Evolutionary conservation across 2,797 vertebrate species (phyloP), one percentile per base, ranked within the genome.

Genomic region (Sebastes cheni): DNA sequence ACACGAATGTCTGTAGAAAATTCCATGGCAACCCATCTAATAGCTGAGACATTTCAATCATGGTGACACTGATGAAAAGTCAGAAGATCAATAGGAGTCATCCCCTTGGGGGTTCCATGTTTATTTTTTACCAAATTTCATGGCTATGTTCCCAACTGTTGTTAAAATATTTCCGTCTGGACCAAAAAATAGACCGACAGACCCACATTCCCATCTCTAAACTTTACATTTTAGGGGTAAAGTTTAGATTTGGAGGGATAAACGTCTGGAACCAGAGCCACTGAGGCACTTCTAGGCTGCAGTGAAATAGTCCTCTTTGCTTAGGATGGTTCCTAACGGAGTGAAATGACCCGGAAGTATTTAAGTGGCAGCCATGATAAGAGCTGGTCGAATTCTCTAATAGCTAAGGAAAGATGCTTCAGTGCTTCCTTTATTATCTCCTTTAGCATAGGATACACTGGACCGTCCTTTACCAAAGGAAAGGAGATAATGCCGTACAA

Each of bases 381-480:
- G 13, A 60, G 27, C 27, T 10, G 42, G 42, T 8, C 16, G 16
- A 50, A 20, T 50, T 46, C 42, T 46, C 42, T 46, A 46, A 46
- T 46, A 46, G 42, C 42, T 18, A 50, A 30, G 58, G 16, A 11
- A 60, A 30, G 27, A 9, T 60, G 58, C 58, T 29, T 29, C 27
- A 20, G 14, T 30, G 58, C 23, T 30, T 60, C 58, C 58, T 29
- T 46, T 46, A 46, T 46, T 46, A 46, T 46, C 42, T 46, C 42
- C 42, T 46, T 46, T 46, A 46, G 42, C 42, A 46, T 0, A 46
- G 42, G 42, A 18, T 7, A 46, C 13, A 42, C 6, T 7, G 14
- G 42, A 3, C 3, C 6, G 0, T 42, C 39, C 39, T 42, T 42
- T 16, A 42, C 39, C 0, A 18, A 42, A 18, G 39, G 6, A 42